Conservation (phyloP, 2,113 vertebrate genomes). For the Catharus minimus region DNA sequence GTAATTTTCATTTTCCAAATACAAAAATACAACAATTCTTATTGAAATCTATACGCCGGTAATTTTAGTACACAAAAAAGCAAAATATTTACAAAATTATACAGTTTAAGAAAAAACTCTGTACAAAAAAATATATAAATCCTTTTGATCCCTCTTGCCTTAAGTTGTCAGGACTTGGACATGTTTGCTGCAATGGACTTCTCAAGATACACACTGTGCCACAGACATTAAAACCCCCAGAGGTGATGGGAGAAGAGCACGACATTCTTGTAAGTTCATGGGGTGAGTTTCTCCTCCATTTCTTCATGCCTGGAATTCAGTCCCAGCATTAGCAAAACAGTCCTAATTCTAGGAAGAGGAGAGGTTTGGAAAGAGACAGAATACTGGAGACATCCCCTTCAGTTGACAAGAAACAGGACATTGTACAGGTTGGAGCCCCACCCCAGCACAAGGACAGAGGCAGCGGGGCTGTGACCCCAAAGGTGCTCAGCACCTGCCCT, state of each 20-base stretch:
- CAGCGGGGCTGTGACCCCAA: not conserved
- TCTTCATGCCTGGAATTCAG: conserved; percentile 32
- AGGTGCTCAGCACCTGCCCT: not conserved
- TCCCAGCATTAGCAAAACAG: conserved; percentile 38
- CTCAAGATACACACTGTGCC: conserved; percentile 71
- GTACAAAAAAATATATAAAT: conserved; percentile 86
- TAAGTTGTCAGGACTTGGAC: conserved; percentile 71
- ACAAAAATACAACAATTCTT: conserved; percentile 87
- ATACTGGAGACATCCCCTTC: not conserved
- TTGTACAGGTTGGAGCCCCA: not conserved
- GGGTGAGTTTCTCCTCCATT: not conserved
- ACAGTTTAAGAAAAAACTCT: conserved; percentile 84
- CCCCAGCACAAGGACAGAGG: not conserved
- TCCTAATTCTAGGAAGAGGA: not conserved
- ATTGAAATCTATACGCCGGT: conserved; percentile 83
- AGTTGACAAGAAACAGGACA: not conserved
- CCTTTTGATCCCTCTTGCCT: conserved; percentile 79
- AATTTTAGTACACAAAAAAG: conserved; percentile 83
- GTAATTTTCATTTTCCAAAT: conserved; percentile 76
- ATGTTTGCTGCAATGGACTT: conserved; percentile 66
- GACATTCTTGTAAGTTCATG: conserved; percentile 14
- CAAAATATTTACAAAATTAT: conserved; percentile 86
- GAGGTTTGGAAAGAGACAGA: conserved; percentile 8
- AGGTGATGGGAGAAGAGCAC: conserved; percentile 68
- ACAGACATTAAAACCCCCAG: conserved; percentile 48